These are phyloP conservation scores for Plagiodera versicolora DNA, from an alignment of 2,888 invertebrate genomes.

Conservation along the genomic window DNA sequence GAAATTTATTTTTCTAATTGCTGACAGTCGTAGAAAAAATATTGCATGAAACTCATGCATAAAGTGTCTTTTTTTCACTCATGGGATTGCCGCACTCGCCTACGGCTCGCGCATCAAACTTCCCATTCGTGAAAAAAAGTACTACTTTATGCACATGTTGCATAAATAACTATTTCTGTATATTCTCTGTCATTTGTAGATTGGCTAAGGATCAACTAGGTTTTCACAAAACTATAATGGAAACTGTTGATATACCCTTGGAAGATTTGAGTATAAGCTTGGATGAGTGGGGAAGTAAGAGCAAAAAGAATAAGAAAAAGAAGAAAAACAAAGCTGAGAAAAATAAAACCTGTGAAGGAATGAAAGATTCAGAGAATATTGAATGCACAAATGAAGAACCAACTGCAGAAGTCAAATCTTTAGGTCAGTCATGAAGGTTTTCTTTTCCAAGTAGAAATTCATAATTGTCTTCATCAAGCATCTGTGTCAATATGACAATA, in stretches of 20 bases:
- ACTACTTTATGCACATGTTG: too few species aligned
- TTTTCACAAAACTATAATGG: conserved; percentile 34
- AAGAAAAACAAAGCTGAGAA: conserved; percentile 21
- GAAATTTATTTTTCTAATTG: too few species aligned
- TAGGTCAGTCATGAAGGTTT: conserved; percentile 17
- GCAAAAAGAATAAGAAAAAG: conserved; percentile 40
- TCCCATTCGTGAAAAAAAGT: too few species aligned
- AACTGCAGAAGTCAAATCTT: conserved; percentile 27
- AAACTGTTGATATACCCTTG: conserved; percentile 22
- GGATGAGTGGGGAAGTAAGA: conserved; percentile 42
- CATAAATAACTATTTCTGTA: not conserved
- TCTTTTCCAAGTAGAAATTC: too few species aligned
- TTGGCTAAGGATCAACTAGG: conserved; percentile 35
- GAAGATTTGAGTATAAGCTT: conserved; percentile 41
- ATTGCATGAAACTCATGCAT: too few species aligned
- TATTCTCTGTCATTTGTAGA: conserved; percentile 24
- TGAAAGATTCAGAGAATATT: conserved; percentile 1
- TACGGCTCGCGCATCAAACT: too few species aligned
- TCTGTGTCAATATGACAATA: too few species aligned
- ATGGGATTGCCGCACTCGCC: too few species aligned
- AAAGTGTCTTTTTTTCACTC: too few species aligned
- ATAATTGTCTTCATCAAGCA: too few species aligned
- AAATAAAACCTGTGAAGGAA: conserved; percentile 21
- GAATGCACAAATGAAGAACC: conserved; percentile 1
- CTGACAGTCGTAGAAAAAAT: too few species aligned